phyloP scores from a whole-genome alignment of 92 coral and sea anemone species.

The Palythoa grandiflora region DNA sequence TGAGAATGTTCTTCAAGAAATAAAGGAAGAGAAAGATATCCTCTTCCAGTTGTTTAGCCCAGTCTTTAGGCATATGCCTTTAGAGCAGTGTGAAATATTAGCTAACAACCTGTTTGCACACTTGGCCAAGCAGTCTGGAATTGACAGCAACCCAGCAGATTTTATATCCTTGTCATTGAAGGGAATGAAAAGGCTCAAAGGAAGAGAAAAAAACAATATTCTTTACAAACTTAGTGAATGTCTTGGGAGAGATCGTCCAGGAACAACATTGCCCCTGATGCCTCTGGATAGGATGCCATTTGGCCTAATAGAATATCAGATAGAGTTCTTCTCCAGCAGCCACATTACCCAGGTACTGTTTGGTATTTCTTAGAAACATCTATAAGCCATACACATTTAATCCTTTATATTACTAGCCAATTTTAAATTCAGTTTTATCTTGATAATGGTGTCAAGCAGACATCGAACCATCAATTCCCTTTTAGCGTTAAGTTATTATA shows the following conservation, averaged over 20 bases:
- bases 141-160: constrained; percentile 3
- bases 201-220: not conserved
- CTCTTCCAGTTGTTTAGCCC: too few relatives aligned
- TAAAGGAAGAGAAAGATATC: too few relatives aligned
- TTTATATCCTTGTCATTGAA: not conserved
- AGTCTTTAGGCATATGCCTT: too few relatives aligned
- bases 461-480: too few relatives aligned
- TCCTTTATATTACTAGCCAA: not conserved
- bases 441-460: too few relatives aligned
- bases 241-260: not conserved
- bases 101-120: not conserved
- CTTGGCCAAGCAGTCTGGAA: not conserved
- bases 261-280: not conserved
- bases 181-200: not conserved
- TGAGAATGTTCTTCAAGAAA: too few relatives aligned
- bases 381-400: not conserved
- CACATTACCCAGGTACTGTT: constrained; percentile 16
- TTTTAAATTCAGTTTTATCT: not conserved
- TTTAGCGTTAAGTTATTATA: not conserved
- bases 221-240: constrained; percentile 5
- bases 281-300: constrained; percentile 8
- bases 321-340: constrained; percentile 8
- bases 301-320: constrained; percentile 11
- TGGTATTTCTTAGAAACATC: too few relatives aligned
- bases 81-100: too few relatives aligned